These are phyloP conservation scores for Penaeus japonicus DNA, from an alignment of 1,140 invertebrate species.

Conservation along the genomic window DNA sequence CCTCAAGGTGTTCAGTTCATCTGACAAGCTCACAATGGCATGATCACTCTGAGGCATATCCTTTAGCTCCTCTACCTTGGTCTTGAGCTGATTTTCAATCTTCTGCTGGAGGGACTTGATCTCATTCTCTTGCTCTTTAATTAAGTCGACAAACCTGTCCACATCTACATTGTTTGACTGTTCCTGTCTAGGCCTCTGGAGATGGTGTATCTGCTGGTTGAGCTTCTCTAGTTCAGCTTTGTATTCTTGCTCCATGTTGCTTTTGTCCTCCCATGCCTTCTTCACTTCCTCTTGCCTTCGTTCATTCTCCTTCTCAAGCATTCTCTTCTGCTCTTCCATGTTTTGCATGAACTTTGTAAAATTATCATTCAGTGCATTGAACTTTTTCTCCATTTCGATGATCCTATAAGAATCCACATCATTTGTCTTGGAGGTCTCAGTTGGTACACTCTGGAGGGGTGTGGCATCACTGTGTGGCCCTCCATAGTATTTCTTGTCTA, in stretches of 20 bases:
- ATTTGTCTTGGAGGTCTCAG: constrained; percentile 24
- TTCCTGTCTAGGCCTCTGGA: neutral
- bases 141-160: neutral
- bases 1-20: constrained; percentile 27
- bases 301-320: constrained; percentile 38
- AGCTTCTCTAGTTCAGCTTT: constrained; percentile 31
- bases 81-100: constrained; percentile 14
- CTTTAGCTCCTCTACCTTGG: constrained; percentile 7
- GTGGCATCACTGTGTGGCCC: neutral
- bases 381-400: constrained; percentile 46
- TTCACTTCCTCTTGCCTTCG: constrained; percentile 45
- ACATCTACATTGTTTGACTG: neutral
- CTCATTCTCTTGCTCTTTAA: constrained; percentile 31
- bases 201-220: constrained; percentile 13
- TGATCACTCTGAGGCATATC: neutral
- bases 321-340: constrained; percentile 44
- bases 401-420: constrained; percentile 44
- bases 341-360: constrained; percentile 26
- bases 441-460: neutral
- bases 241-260: constrained; percentile 2
- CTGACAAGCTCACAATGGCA: constrained; percentile 21
- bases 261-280: constrained; percentile 45
- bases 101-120: neutral
- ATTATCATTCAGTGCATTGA: constrained; percentile 45
- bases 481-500: neutral